Evolutionary conservation across 2,797 vertebrate genomes (phyloP), one percentile per base, ranked within the genome.

Genomic region (Clangula hyemalis): DNA sequence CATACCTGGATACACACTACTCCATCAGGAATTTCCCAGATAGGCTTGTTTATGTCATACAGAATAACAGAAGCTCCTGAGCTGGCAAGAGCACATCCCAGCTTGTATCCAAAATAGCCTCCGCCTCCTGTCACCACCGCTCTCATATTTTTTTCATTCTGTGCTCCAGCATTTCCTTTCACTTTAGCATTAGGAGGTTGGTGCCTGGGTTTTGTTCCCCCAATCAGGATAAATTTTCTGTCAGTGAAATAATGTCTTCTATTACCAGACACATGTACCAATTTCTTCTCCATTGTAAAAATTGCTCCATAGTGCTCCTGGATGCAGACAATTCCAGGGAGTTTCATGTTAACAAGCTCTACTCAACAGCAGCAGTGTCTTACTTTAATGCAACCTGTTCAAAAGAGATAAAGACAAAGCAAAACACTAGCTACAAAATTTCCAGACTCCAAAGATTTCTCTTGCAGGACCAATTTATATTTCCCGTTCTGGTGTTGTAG

Each of bases 61-160:
- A 99, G 98, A 79, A 99, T 95, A 87, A 99, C 99, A 3, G 98
- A 97, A 77, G 97, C 90, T 65, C 99, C 99, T 6, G 93, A 93
- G 15, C 56, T 95, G 91, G 98, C 98, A 74, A 99, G 98, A 28
- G 98, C 98, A 64, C 97, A 98, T 36, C 98, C 99, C 77, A 99
- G 98, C 82, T 98, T 98, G 86, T 98, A 99, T 36, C 99, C 99
- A 49, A 99, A 98, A 78, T 99, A 99, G 58, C 99, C 99, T 3
- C 97, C 98, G 1, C 99, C 99, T 86, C 99, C 99, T 0, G 99
- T 99, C 94, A 99, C 98, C 95, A 99, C 95, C 8, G 98, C 98
- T 97, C 97, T 99, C 95, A 97, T 96, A 8, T 39, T 80, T 24
- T 64, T 62, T 20, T 70, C 61, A 11, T 13, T 71, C 27, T 17